Percentiles rank a stretch among this genome's conserved stretches.
Evolutionary conservation across 2,113 vertebrate genomes (phyloP).

Genomic region (Proteles cristata): DNA sequence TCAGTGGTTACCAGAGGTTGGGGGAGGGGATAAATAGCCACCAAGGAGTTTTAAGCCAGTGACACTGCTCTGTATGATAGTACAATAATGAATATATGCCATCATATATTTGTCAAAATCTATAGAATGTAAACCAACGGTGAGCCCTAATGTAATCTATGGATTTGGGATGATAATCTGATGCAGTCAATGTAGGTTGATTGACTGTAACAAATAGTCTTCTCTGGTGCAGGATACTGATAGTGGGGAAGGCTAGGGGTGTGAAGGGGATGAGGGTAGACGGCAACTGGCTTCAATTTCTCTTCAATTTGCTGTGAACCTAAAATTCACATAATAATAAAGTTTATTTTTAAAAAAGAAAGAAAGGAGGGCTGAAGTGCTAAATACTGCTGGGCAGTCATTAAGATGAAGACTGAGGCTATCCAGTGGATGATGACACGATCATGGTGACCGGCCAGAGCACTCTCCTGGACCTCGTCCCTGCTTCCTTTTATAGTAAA

Average conservation of each 20-base stretch:
- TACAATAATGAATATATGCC: background rate
- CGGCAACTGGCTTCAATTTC: background rate
- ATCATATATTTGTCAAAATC: background rate
- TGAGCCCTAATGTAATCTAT: background rate
- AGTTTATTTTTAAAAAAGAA: background rate
- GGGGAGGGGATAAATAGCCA: background rate
- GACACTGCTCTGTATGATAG: background rate
- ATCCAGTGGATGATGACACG: background rate
- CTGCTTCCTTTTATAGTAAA: background rate
- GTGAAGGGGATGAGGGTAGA: rapidly evolving
- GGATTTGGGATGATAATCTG: too few species aligned
- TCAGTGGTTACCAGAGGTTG: background rate
- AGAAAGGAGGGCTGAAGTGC: background rate
- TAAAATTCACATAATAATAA: background rate
- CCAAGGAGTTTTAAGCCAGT: background rate
- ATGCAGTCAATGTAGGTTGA: background rate
- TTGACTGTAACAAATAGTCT: rapidly evolving
- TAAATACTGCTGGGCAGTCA: background rate
- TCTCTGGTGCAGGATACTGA: too few species aligned
- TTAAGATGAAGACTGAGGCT: background rate
- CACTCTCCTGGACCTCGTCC: background rate
- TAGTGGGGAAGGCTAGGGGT: background rate
- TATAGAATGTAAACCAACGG: background rate
- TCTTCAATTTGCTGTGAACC: background rate
- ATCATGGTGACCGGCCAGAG: background rate